Base-by-base conservation (phyloP, 2,888 invertebrate species). In the Liodrosophila aerea region DNA sequence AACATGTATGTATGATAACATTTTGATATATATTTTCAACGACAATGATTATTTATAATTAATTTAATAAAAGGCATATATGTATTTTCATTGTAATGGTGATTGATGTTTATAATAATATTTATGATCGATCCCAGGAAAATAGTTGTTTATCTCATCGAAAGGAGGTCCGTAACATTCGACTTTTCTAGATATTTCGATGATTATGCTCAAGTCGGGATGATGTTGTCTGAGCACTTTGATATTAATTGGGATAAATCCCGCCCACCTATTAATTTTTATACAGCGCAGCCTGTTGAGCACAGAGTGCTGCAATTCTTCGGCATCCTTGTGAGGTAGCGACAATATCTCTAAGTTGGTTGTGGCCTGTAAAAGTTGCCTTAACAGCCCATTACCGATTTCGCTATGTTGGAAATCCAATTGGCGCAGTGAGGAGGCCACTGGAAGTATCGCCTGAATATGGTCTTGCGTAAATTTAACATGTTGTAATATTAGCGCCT, bases 361-460 rank as follows among this genome's bases (percentile, higher is more conserved):
- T n/a, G 83, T 50, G 8, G 59, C 50, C 5, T 41, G 29, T 7
- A 77, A 39, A 1, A 78, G 37, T 2, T 36, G 4, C 9, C 18
- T 18, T 16, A 78, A 59, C 36, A 62, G 60, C 22, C 30, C n/a
- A 4, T 80, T 59, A 0, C 41, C 11, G 8, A 74, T 47, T 16
- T 80, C 80, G 11, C 66, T 64, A 11, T 49, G 40, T 18, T 74
- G 57, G 22, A 83, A 18, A 57, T 78, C 80, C 34, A 78, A 18
- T 33, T 76, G 64, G 4, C 31, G 4, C 12, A 78, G 43, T 0
- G 31, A 33, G 3, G 63, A 30, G 1, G 58, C 50, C n/a, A 74
- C 64, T n/a, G 43, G 18, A 1, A 18, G n/a, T 1, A 83, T 47
- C 3, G 39, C 7, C 0, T 31, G 36, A 0, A 80, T 4, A 5